phyloP scores from a whole-genome alignment of 2,113 vertebrate species.

The Rafetus swinhoei region DNA sequence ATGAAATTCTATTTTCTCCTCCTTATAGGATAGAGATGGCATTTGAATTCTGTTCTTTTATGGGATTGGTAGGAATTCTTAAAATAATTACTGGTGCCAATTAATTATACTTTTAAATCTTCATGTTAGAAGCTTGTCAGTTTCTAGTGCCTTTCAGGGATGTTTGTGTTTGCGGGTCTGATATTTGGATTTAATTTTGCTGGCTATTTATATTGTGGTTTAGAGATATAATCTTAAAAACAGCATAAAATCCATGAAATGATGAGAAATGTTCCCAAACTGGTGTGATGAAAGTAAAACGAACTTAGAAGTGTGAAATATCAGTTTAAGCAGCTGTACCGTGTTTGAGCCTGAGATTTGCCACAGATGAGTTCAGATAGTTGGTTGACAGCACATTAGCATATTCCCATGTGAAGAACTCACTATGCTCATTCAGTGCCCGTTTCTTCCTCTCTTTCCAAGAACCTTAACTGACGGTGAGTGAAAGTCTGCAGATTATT shows the following conservation, averaged over 20 bases:
- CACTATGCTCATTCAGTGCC: neutral
- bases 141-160: neutral
- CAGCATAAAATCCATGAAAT: neutral
- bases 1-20: neutral
- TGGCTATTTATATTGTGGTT: neutral
- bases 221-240: neutral
- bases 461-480: neutral
- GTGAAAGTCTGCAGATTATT: rapidly evolving
- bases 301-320: neutral
- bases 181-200: neutral
- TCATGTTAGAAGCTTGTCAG: neutral
- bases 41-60: neutral
- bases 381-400: neutral
- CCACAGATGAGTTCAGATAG: neutral
- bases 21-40: neutral
- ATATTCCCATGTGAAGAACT: neutral
- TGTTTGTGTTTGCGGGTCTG: neutral
- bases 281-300: neutral
- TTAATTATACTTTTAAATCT: neutral
- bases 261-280: neutral
- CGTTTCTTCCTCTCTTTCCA: neutral
- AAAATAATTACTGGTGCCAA: neutral
- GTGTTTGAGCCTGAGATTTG: neutral
- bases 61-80: neutral
- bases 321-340: neutral